A percentile compares a stretch with the other conserved stretches of the same genome.
Conservation (phyloP, 2,888 invertebrate species). For the Pseudoips prasinana region DNA sequence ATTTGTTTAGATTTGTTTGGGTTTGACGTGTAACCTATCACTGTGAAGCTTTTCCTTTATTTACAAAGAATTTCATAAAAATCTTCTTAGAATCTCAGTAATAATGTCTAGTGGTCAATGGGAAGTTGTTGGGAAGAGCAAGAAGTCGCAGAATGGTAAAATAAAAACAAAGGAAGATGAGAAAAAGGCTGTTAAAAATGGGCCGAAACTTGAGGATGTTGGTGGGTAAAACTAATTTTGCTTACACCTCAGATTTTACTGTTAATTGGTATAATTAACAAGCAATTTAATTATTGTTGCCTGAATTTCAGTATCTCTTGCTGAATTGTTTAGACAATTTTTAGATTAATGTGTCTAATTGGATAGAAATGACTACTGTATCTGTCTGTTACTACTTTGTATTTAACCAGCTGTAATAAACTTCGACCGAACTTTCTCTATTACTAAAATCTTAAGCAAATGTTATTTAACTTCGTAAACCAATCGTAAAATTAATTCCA, state of each 20-base stretch:
- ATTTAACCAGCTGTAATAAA: no score
- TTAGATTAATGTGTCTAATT: no score
- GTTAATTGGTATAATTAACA: neutral
- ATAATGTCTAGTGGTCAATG: slow-evolving; percentile 83
- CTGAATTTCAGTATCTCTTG: no score
- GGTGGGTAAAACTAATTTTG: slow-evolving; percentile 78
- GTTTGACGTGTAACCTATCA: slow-evolving; percentile 75
- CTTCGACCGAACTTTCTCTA: no score
- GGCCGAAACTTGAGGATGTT: slow-evolving; percentile 88
- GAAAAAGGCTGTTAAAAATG: slow-evolving; percentile 83
- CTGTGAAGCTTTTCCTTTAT: slow-evolving; percentile 57
- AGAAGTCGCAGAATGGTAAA: slow-evolving; percentile 80
- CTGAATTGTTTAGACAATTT: no score
- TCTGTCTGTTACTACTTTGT: no score
- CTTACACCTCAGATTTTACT: slow-evolving; percentile 10
- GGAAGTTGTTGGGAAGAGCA: slow-evolving; percentile 87
- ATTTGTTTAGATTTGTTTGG: slow-evolving; percentile 54
- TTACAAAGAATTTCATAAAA: slow-evolving; percentile 58
- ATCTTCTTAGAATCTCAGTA: slow-evolving; percentile 32
- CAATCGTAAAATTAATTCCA: no score
- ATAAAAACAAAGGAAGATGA: slow-evolving; percentile 82
- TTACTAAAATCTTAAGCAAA: no score
- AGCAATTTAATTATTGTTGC: neutral
- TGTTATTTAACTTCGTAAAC: no score
- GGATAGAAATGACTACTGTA: no score